Base-by-base conservation (phyloP, 2,888 invertebrate species). In the Dasysyrphus albostriatus region DNA sequence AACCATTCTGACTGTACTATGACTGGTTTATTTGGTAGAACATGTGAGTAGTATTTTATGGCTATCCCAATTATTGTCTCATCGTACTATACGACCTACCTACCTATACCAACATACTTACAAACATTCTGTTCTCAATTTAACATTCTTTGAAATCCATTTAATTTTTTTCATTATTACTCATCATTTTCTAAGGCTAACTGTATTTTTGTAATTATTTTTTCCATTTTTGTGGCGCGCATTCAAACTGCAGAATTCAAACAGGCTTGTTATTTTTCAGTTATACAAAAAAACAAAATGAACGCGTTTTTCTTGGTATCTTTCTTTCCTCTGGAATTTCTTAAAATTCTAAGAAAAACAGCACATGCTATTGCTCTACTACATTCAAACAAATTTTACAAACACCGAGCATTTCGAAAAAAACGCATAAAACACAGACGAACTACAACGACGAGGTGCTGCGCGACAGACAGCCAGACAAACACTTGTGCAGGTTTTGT, bases 401-500 rank as follows among this genome's bases (percentile, higher is more conserved):
- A 72, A 58, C 54, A 10, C 19, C 10, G 24, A 49, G 7, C 42
- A 54, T n/a, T 61, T 14, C 7, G 2, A 39, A 49, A 39, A 49
- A 65, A 61, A 63, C 72, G 34, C 49, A 56, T 58, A 44, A 61
- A 63, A 79, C 9, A 49, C 67, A 63, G 32, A 39, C 24, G 49
- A 54, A 54, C 14, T 4, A 24, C 29, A 39, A 29, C 37, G n/a
- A 69, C 10, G 12, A 65, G 19, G 49, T 63, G 63, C 63, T 63
- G 49, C 12, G 19, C 49, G 61, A 75, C 59, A 84, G 83, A 61
- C 80, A 84, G 83, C 56, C 80, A 76, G 73, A 82, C 81, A 77
- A 76, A 84, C 85, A 85, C 81, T 85, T 82, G 82, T 81, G 70
- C 82, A 70, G 69, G 74, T 69, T 78, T 70, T 76, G 76, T 80